Evolutionary conservation across 2,888 invertebrate genomes (phyloP).

Genomic region (Eupithecia subfuscata): DNA sequence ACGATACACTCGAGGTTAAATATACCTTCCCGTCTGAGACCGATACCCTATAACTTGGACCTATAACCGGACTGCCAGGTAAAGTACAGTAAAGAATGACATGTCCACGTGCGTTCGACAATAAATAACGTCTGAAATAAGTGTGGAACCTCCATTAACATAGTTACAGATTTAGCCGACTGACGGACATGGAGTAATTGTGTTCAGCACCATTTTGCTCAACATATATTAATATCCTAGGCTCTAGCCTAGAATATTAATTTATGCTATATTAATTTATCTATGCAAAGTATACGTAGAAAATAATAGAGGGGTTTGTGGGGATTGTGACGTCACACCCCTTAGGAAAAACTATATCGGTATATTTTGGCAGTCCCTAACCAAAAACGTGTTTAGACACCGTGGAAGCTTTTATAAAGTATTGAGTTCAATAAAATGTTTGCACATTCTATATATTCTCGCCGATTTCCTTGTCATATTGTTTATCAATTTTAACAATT

Average conservation of each 20-base stretch:
- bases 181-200: slow-evolving; percentile 12
- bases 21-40: background rate
- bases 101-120: slow-evolving; percentile 47
- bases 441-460: no score
- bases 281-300: background rate
- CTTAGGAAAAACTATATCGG: background rate
- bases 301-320: background rate
- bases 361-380: no score
- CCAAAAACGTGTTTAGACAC: no score
- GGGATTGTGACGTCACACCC: no score
- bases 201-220: background rate
- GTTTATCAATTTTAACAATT: no score
- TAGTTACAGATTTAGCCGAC: slow-evolving; percentile 50
- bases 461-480: no score
- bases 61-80: background rate
- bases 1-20: no score
- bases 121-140: slow-evolving; percentile 41
- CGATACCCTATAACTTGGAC: background rate
- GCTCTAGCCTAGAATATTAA: background rate
- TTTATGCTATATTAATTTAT: no score
- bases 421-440: no score
- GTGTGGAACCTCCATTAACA: slow-evolving; percentile 54
- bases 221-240: background rate
- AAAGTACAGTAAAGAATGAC: slow-evolving; percentile 6
- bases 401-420: background rate